Percentiles rank a stretch among this genome's conserved stretches.
Evolutionary conservation across 2,888 invertebrate species (phyloP).

Genomic region (Gnatocerus cornutus): DNA sequence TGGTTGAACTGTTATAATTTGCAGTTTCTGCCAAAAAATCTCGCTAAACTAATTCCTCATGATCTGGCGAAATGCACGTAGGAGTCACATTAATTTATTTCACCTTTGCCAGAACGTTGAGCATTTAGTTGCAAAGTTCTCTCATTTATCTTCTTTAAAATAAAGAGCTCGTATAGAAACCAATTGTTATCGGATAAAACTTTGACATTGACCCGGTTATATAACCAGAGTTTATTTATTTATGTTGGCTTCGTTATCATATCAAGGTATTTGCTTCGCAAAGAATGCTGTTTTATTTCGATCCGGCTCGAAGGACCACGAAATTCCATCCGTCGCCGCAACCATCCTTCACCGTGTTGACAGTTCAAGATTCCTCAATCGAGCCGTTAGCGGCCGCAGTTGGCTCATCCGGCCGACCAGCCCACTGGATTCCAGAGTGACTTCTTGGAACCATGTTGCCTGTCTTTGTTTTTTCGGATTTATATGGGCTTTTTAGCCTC

Average conservation of each 20-base stretch:
- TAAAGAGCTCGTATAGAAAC: neutral
- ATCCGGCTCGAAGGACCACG: neutral
- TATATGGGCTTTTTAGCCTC: constrained; percentile 12
- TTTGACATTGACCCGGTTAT: constrained; percentile 13
- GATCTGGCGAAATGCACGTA: constrained; percentile 12
- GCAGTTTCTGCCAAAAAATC: constrained; percentile 8
- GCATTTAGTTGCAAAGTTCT: neutral
- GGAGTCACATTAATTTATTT: constrained; percentile 10
- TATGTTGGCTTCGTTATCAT: constrained; percentile 10
- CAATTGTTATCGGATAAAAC: constrained; percentile 6
- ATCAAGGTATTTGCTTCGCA: constrained; percentile 5
- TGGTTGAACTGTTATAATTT: neutral
- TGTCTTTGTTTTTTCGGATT: constrained; percentile 42
- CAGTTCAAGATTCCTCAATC: constrained; percentile 47
- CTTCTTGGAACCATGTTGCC: constrained; percentile 60
- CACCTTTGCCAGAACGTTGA: neutral
- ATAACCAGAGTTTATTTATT: constrained; percentile 9
- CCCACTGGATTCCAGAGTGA: constrained; percentile 65
- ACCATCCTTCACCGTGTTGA: constrained; percentile 44
- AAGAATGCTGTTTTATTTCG: neutral
- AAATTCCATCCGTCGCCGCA: constrained; percentile 10
- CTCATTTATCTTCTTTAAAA: constrained; percentile 8
- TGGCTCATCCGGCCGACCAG: constrained; percentile 63
- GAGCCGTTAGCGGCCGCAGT: constrained; percentile 47
- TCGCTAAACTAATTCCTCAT: neutral